Base-by-base conservation (phyloP, 2,797 vertebrate genomes). In the Chelon labrosus region DNA sequence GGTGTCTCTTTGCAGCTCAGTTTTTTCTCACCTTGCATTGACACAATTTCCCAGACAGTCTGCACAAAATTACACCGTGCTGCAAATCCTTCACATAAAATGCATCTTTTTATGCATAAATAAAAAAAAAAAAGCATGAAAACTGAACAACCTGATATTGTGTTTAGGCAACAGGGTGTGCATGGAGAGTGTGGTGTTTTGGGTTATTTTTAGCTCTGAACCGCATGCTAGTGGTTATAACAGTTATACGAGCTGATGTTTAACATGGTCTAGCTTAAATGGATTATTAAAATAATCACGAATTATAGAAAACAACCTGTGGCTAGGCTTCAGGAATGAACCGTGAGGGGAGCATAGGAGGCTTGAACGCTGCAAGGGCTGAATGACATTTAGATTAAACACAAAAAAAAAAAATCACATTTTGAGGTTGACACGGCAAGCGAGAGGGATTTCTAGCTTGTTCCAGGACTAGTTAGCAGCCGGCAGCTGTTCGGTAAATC, bases 141-240 rank as follows among this genome's bases (percentile, higher is more conserved):
- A 31, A 49, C 17, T 16, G 14, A 57, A 49, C 64, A 57, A 49
- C 64, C 67, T 42, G 14, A 75, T 51, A 75, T 65, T 65, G 22
- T n/a, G 54, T 58, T 14, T 0, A 12, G 37, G 50, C n/a, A 10
- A 5, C 2, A 4, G 35, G 55, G 22, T 53, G 56, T 8, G 37
- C 37, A 49, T 0, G n/a, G 13, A 73, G 20, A 65, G 61, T 57
- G 13, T 10, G 13, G n/a, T 58, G 77, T 82, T 74, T 66, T 5
- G 66, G 63, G 70, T 69, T 89, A 88, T 87, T 87, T 85, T 76
- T 86, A 89, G 75, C 64, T 5, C 55, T 19, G 10, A 65, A 44
- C n/a, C 5, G 37, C 73, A 73, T 38, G 54, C 19, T 41, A 7
- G 37, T 4, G 25, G 67, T 51, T 65, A 61, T 58, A 78, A 58